Conservation (phyloP, 2,888 invertebrate species). For the Eurois occulta region DNA sequence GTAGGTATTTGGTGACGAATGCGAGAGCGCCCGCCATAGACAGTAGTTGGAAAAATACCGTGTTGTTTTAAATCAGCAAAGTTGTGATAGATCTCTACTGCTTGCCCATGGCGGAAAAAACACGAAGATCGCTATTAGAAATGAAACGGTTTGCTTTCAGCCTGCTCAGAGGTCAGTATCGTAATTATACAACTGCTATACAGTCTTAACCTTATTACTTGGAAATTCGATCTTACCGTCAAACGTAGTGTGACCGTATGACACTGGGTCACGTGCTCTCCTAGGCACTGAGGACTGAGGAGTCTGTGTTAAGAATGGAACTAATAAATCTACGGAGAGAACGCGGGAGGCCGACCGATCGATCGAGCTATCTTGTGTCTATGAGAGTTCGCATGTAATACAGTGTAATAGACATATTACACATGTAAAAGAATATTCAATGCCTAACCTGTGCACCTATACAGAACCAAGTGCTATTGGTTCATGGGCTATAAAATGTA, state of each 20-base stretch:
- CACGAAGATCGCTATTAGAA: neutral
- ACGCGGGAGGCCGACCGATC: slow-evolving; percentile 22
- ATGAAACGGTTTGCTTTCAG: neutral
- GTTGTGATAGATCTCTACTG: neutral
- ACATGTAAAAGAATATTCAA: neutral
- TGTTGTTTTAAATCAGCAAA: slow-evolving; percentile 3
- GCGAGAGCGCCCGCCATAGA: too few relatives aligned
- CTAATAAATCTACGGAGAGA: slow-evolving; percentile 23
- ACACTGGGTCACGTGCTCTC: neutral
- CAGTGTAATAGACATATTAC: neutral
- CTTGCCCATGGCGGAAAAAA: neutral
- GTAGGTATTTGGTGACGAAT: neutral
- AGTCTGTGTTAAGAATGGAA: slow-evolving; percentile 23
- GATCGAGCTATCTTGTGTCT: slow-evolving; percentile 22
- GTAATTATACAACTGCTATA: neutral
- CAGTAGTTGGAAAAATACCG: neutral
- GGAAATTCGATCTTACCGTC: slow-evolving; percentile 18
- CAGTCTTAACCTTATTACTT: slow-evolving; percentile 12
- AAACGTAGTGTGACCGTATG: neutral
- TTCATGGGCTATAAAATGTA: neutral
- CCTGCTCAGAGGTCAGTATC: neutral
- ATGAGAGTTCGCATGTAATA: neutral
- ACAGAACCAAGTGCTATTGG: slow-evolving; percentile 9
- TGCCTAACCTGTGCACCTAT: neutral
- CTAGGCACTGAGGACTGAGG: neutral